Evolutionary conservation across 2,797 vertebrate genomes (phyloP).

Genomic region (Eremophila alpestris): DNA sequence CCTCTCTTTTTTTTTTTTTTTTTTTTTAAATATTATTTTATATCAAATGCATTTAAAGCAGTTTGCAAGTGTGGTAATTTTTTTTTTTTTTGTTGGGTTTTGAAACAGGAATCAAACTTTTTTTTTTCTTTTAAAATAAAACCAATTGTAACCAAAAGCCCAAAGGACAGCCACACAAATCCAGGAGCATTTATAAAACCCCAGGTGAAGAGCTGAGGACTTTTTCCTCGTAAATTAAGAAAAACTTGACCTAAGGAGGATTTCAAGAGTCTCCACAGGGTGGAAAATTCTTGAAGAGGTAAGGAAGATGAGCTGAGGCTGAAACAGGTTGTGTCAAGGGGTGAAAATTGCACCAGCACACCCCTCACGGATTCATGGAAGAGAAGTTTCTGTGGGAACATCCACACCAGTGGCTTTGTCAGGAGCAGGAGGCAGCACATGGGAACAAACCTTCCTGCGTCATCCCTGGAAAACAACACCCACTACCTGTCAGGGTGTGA

Average conservation of each 20-base stretch:
- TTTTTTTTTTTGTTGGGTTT: not conserved
- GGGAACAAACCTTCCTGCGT: not conserved
- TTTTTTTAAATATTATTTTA: not conserved
- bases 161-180: not conserved
- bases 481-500: not conserved
- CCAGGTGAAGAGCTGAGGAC: rapidly evolving
- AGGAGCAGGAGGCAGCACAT: not conserved
- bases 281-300: not conserved
- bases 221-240: not conserved
- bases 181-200: not conserved
- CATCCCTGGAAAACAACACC: not conserved
- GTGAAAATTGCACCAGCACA: not conserved
- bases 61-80: rapidly evolving
- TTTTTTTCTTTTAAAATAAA: not conserved
- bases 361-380: not conserved
- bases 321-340: not conserved
- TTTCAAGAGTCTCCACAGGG: not conserved
- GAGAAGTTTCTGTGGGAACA: not conserved
- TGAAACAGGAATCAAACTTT: not conserved
- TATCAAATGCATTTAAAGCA: not conserved
- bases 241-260: not conserved
- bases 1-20: too few relatives aligned
- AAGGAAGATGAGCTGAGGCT: not conserved
- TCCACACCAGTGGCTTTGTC: not conserved
- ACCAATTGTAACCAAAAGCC: not conserved